Evolutionary conservation across 1,140 invertebrate genomes (phyloP), one percentile per base, ranked within the genome.

Genomic region (Protaetia brevitarsis): DNA sequence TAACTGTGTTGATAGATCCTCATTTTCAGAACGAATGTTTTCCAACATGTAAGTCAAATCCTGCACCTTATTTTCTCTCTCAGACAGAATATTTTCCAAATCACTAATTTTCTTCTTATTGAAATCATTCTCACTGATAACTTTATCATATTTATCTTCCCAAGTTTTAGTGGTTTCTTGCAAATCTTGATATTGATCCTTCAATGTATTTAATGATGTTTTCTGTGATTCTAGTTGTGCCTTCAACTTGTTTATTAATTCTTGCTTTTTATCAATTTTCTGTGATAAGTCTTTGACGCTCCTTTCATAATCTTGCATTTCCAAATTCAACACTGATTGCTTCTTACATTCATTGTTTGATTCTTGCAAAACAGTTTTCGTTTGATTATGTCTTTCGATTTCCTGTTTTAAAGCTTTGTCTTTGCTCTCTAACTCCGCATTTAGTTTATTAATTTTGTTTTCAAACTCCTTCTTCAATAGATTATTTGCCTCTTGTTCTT

Each of bases 251-350:
- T 83, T 78, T 65, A 87, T 79, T 69, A 86, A 82, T 58, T 81
- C 82, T 19, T 82, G 82, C 67, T 84, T 86, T 37, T 82, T 82
- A 34, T 86, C 81, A 72, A 88, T 80, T 76, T 87, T 88, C 28
- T 77, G 78, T 10, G 82, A 84, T 1, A 86, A 77, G 23, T 88
- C 87, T 71, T 85, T 85, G 68, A 88, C 80, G 6, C 85, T 86
- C 66, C 84, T 85, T 79, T 95, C 93, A 77, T 93, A 94, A 78
- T 94, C 92, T 73, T 93, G 89, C 76, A 95, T 92, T 84, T 96
- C 93, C 30, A 95, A 81, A 75, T 89, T 91, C 21, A 94, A 79
- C 41, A 95, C 89, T 79, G 86, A 91, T 71, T 88, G 88, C 74
- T 89, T 90, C 70, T 89, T 91, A 2, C 85, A 82, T 73, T 93